Evolutionary conservation across 2,113 vertebrate species (phyloP).

Genomic region (Dolichotis patagonum): DNA sequence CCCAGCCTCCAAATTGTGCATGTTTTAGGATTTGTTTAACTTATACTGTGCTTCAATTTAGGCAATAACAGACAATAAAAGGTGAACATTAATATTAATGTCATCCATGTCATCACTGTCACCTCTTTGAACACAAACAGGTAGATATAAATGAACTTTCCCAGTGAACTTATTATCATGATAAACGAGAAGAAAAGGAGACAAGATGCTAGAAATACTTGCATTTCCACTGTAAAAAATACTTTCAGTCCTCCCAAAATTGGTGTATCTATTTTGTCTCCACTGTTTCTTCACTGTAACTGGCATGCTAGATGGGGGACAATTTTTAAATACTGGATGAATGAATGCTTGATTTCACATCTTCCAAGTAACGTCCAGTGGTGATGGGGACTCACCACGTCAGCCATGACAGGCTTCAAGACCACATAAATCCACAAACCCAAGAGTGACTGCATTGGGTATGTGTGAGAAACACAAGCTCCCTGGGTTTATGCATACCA

Average conservation of each 20-base stretch:
- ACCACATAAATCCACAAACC: slow-evolving; percentile 51
- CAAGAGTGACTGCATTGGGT: slow-evolving; percentile 44
- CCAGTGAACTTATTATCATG: slow-evolving; percentile 36
- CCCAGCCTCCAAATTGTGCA: background rate
- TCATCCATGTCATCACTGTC: background rate
- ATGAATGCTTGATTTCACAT: background rate
- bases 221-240: slow-evolving; percentile 31
- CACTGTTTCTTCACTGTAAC: slow-evolving; percentile 5
- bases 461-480: slow-evolving; percentile 64
- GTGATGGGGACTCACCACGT: background rate
- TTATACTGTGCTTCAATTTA: slow-evolving; percentile 5
- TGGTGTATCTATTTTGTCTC: slow-evolving; percentile 47
- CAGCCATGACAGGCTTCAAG: slow-evolving; percentile 13
- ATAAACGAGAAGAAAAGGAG: slow-evolving; percentile 43
- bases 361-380: slow-evolving; percentile 7
- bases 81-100: background rate
- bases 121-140: slow-evolving; percentile 11
- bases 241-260: slow-evolving; percentile 50
- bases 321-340: slow-evolving; percentile 52
- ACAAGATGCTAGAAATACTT: slow-evolving; percentile 32
- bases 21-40: background rate
- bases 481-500: slow-evolving; percentile 44
- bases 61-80: background rate
- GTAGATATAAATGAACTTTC: slow-evolving; percentile 49
- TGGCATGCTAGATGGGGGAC: background rate